phyloP scores from a whole-genome alignment of 2,888 invertebrate species.

The Tenthredo scrophulariae region DNA sequence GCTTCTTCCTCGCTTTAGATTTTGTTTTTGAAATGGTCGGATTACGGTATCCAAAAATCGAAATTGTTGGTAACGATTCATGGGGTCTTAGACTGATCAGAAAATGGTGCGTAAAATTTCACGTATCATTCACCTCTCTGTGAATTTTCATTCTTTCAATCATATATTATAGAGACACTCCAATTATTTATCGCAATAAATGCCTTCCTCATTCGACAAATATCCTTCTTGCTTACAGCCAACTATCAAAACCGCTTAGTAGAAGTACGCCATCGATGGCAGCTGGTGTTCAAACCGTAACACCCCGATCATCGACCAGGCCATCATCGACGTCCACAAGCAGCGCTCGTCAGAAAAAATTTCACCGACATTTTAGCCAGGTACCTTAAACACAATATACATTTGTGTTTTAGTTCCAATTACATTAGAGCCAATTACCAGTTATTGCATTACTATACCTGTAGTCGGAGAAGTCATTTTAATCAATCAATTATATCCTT shows the following conservation, averaged over 20 bases:
- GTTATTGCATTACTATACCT: background rate
- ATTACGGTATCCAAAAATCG: background rate
- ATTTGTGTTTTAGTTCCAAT: background rate
- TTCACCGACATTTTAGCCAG: conserved; percentile 92
- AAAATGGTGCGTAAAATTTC: background rate
- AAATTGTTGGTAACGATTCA: background rate
- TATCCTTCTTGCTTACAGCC: conserved; percentile 66
- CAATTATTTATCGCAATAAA: no score
- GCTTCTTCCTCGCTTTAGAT: background rate
- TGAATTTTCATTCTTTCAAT: background rate
- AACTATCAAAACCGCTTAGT: conserved; percentile 77
- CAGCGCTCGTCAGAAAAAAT: conserved; percentile 92
- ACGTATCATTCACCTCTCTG: no score
- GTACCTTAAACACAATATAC: conserved; percentile 61
- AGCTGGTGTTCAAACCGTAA: conserved; percentile 72
- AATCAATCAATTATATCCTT: background rate
- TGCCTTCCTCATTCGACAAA: background rate
- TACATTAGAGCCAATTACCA: background rate
- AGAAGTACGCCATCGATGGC: conserved; percentile 78
- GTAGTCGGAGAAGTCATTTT: background rate
- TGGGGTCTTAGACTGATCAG: background rate
- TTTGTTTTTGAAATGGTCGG: background rate
- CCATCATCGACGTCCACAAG: conserved; percentile 80
- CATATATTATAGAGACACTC: background rate
- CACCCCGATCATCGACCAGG: conserved; percentile 73